Evolutionary conservation across 2,888 invertebrate species (phyloP), one percentile per base, ranked within the genome.

Genomic region (Nephrotoma flavescens): DNA sequence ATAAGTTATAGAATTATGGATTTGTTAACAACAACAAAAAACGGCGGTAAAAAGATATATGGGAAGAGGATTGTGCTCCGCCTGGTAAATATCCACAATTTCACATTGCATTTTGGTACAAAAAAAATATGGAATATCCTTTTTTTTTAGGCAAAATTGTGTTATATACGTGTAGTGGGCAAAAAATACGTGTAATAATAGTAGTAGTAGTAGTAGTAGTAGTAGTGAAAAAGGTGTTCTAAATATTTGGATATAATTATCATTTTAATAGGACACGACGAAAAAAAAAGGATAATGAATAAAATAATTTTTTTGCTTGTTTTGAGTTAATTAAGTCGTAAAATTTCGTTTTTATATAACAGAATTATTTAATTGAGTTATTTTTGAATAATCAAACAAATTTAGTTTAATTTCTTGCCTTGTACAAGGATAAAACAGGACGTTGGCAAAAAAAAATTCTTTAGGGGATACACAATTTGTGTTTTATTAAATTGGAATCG

Each of bases 1-100:
- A 84, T 84, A 84, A 84, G 84, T 84, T 84, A 42, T 84, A 42
- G 84, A 84, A 84, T 84, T 84, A 84, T 84, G 84, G 84, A 84
- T 84, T 71, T 71, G 71, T 71, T 71, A 71, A 71, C 31, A 71
- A 52, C 6, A 52, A 52, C 11, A 71, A 71, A 71, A 71, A 57
- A 57, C 57, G 57, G 57, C 19, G 19, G 57, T 57, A 57, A 57
- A 15, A 1, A 9, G 71, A 31, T 71, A 31, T 31, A 31, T 31
- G 19, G 71, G 31, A 71, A 31, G 71, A 71, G 71, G 31, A 71
- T 71, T 71, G 31, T 31, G 19, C 71, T 71, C 71, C 31, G 71
- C 71, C 71, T 71, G 31, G 71, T 57, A 57, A 57, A 15, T 71
- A 52, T 71, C 31, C 71, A 71, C 71, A 71, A 31, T 19, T 71